Evolutionary conservation across 2,113 vertebrate species (phyloP).

Genomic region (Tylochromis polylepis): DNA sequence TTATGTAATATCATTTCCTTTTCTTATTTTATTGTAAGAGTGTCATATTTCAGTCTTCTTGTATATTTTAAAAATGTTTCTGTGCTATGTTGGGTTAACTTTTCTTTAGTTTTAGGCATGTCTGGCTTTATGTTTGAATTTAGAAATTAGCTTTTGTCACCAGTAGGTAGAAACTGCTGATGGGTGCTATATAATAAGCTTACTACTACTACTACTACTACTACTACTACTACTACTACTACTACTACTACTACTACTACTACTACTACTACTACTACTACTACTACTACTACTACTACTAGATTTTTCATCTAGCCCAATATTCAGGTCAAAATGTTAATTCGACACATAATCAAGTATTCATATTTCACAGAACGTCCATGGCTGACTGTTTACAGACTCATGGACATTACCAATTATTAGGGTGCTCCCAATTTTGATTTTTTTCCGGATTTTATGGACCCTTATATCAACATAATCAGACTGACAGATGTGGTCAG

Average conservation of each 20-base stretch:
- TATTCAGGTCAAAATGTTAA: neutral
- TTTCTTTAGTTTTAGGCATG: neutral
- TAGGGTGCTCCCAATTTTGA: neutral
- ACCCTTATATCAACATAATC: neutral
- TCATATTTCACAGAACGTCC: neutral
- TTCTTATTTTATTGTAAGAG: neutral
- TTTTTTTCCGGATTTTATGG: neutral
- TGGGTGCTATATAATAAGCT: neutral
- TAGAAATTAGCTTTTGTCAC: neutral
- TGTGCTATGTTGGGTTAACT: neutral
- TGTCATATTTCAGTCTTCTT: neutral
- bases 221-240: no score
- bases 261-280: no score
- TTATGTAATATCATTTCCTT: neutral
- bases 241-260: no score
- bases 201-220: no score
- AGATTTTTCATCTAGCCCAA: neutral
- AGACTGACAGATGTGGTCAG: conserved; percentile 1
- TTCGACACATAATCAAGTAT: neutral
- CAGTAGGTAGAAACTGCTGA: neutral
- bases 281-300: no score
- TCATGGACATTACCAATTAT: neutral
- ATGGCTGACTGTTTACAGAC: neutral
- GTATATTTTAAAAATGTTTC: neutral
- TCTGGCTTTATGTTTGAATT: neutral